Conservation (phyloP, 1,140 invertebrate genomes). For the Pogonus chalceus region DNA sequence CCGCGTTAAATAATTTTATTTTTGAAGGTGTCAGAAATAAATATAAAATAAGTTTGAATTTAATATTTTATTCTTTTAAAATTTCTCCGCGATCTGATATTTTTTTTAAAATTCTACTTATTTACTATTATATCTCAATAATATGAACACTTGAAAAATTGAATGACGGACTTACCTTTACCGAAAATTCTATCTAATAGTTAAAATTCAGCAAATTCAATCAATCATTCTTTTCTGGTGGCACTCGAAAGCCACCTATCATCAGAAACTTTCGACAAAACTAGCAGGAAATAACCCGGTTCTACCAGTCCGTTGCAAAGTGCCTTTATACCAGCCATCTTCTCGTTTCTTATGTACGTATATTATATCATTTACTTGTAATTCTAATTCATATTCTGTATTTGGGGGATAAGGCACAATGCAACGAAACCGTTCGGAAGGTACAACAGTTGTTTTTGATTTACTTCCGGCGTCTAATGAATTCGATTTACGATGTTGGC, state of each 20-base stretch:
- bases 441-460: constrained; percentile 39
- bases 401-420: constrained; percentile 92
- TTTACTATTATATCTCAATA: too few relatives aligned
- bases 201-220: too few relatives aligned
- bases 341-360: constrained; percentile 86
- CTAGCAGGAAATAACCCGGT: constrained; percentile 89
- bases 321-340: constrained; percentile 94
- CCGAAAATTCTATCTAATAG: too few relatives aligned
- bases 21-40: too few relatives aligned
- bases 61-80: too few relatives aligned
- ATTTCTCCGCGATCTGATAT: too few relatives aligned
- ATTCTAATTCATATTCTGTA: constrained; percentile 81
- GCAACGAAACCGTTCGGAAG: constrained; percentile 70
- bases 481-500: constrained; percentile 66
- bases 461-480: constrained; percentile 59
- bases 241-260: neutral
- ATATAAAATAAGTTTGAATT: too few relatives aligned
- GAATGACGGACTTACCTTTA: too few relatives aligned
- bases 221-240: too few relatives aligned
- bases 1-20: too few relatives aligned
- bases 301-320: constrained; percentile 76
- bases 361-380: constrained; percentile 83
- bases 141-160: too few relatives aligned
- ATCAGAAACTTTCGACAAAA: constrained; percentile 72
- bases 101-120: too few relatives aligned